These are phyloP conservation scores for Halocaridina rubra DNA, from an alignment of 2,888 invertebrate genomes.

Conservation along the genomic window DNA sequence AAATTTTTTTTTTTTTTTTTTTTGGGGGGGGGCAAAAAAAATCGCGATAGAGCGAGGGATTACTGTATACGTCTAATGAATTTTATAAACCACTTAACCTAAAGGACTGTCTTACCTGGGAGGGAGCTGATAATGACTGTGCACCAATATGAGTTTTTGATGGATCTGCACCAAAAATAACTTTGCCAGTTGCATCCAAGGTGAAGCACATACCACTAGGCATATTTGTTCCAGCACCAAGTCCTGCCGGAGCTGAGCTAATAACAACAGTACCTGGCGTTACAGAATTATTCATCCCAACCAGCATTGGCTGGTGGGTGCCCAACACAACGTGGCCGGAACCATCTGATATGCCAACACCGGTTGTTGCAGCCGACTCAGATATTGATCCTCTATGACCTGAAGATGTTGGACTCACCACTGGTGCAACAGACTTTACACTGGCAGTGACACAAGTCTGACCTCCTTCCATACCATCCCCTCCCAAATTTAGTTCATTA, in stretches of 20 bases:
- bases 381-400: not conserved
- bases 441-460: not conserved
- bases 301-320: constrained; percentile 15
- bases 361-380: not conserved
- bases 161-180: constrained; percentile 52
- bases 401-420: not conserved
- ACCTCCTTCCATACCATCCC: constrained; percentile 44
- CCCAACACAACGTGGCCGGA: constrained; percentile 36
- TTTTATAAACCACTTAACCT: no score
- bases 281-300: constrained; percentile 18
- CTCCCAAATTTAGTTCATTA: constrained; percentile 49
- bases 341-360: not conserved
- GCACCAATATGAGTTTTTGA: constrained; percentile 43
- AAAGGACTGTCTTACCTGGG: constrained; percentile 51
- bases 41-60: no score
- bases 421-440: not conserved
- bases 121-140: not conserved
- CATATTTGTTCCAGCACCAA: constrained; percentile 32
- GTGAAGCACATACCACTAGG: constrained; percentile 54
- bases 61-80: no score
- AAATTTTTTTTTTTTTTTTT: no score
- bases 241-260: constrained; percentile 17
- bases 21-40: no score
- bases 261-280: constrained; percentile 23
- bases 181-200: constrained; percentile 51